Evolutionary conservation across 2,888 invertebrate species (phyloP), one percentile per base, ranked within the genome.

Genomic region (Pasiphila rectangulata): DNA sequence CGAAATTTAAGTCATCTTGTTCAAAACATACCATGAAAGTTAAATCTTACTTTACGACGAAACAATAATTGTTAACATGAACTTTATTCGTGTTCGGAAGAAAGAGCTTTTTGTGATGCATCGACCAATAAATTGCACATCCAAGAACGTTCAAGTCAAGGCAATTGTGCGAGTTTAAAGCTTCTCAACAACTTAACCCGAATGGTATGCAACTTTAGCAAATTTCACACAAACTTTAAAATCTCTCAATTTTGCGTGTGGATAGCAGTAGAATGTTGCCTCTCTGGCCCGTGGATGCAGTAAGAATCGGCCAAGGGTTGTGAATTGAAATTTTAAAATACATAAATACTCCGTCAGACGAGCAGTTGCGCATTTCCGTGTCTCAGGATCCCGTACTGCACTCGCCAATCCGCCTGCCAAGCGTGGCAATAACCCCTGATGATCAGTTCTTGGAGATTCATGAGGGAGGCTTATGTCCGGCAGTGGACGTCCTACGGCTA

Each of bases 111-210:
- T 56, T 64, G 65, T 69, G 72, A 75, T 70, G 61, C 67, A 69
- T 70, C 64, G 64, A 37, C 54, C 72, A 68, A 75, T 79, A 78
- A 79, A 77, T 77, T 72, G 66, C 59, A 60, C 63, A 65, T 59
- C 61, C 69, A 67, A 71, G 67, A 66, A 60, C 63, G 47, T 64
- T 61, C 52, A 41, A 71, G 57, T 71, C 75, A 79, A 75, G 75
- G 75, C 34, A 44, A 63, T 45, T 54, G 38, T 64, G 64, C 38
- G 65, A 61, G 46, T 61, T 46, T 59, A 54, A 63, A 63, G 48
- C 34, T 38, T 19, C 34, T 34, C 25, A 29, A 20, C 32, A 37
- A 41, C 40, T 38, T 30, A 6, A 17, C n/a, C 32, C 9, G 32
- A 17, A 17, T n/a, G 9, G 32, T 32, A 17, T 32, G 16, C 32